These are phyloP conservation scores for Mesoclemmys tuberculata DNA, from an alignment of 2,113 vertebrate species.

Conservation along the genomic window DNA sequence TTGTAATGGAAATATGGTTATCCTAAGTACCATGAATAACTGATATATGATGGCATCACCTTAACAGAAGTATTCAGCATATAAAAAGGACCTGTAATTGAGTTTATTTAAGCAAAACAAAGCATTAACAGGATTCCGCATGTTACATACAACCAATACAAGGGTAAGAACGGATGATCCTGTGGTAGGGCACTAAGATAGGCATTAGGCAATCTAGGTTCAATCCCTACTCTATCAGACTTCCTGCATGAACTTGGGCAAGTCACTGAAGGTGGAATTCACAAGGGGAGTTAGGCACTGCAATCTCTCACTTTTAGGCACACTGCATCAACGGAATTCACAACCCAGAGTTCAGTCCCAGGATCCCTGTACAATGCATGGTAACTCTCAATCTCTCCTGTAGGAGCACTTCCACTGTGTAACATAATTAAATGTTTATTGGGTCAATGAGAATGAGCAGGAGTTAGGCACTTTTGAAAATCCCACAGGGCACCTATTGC, in stretches of 20 bases:
- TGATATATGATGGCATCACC: neutral
- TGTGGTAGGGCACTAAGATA: fast-evolving
- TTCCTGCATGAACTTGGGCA: neutral
- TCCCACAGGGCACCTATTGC: too few relatives aligned
- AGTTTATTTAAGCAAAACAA: neutral
- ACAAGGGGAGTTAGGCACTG: neutral
- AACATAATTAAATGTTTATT: too few relatives aligned
- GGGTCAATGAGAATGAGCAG: too few relatives aligned
- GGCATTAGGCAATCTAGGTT: neutral
- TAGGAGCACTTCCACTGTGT: too few relatives aligned
- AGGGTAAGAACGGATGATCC: fast-evolving
- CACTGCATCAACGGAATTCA: neutral
- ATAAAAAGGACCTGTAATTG: neutral
- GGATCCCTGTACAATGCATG: neutral
- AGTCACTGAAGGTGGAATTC: neutral
- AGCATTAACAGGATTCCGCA: fast-evolving
- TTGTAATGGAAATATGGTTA: neutral
- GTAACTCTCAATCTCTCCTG: too few relatives aligned
- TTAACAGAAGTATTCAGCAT: neutral
- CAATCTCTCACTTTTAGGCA: neutral
- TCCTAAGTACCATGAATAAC: neutral
- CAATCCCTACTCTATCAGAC: neutral
- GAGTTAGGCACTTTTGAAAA: too few relatives aligned
- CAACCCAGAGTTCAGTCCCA: neutral
- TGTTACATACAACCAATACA: neutral